Base-by-base conservation (phyloP, 30 jellyfish, hydroid and myxozoan genomes). In the Aurelia aurita complex sp. Pacific region DNA sequence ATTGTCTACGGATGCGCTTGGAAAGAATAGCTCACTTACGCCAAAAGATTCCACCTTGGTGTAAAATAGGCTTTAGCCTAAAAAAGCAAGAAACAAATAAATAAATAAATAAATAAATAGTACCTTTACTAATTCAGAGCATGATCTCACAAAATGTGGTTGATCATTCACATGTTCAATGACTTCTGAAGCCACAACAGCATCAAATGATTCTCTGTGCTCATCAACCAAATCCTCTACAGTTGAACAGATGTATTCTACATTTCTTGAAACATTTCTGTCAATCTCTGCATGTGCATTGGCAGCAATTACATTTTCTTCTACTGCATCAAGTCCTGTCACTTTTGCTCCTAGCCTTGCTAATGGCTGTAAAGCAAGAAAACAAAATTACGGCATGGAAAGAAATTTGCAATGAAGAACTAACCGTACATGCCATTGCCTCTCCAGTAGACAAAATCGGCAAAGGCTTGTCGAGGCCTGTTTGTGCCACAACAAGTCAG, bases 171-270 rank as follows among this genome's bases (percentile, higher is more conserved):
- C 98, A 77, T 95, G 99, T 79, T 95, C 99, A n/a, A 95, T 79
- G 34, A 95, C 99, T 65, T 95, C 99, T 38, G 99, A 95, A 54
- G 97, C 98, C 34, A 95, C 92, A 43, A 95, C 99, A 8, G 94
- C 92, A 85, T 95, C 99, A 80, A 81, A 95, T 29, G 85, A 46
- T 19, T 83, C 85, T 32, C 38, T 61, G 54, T 77, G 82, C 4
- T 67, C 71, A 38, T 64, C 89, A 36, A 80, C 88, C 71, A 87
- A 60, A 34, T 89, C 98, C 65, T 95, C 99, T 61, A 90, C 80
- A 9, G 95, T 73, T 33, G 89, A 69, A 63, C 94, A 81, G 71
- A 84, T 77, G 67, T 88, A 95, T 8, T 50, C 74, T n/a, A 88
- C 63, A 71, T 90, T 74, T 13, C 77, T 65, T 4, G 76, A 84